Conservation (phyloP, 2,113 vertebrate genomes). For the Pteropus alecto region DNA sequence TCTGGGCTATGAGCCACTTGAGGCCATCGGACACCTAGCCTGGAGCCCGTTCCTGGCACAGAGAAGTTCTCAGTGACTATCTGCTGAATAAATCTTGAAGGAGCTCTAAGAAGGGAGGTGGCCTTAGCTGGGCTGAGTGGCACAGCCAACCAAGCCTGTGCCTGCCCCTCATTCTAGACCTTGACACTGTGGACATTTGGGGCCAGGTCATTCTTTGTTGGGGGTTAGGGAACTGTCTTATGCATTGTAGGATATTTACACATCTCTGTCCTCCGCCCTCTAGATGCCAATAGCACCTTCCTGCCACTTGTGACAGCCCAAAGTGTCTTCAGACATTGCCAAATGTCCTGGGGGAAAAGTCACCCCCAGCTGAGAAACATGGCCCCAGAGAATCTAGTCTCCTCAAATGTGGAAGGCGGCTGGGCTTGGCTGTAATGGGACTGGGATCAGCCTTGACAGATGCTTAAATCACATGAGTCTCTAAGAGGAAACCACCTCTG, state of each 20-base stretch:
- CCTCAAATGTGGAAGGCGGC: background rate
- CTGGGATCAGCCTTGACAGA: background rate
- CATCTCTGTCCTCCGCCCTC: background rate
- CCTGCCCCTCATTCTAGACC: background rate
- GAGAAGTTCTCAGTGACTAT: background rate
- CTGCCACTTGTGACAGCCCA: background rate
- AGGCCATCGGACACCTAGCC: background rate
- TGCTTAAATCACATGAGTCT: background rate
- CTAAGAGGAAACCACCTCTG: background rate
- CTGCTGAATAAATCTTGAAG: fast-evolving
- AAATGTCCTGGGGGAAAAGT: background rate
- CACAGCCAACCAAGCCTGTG: background rate
- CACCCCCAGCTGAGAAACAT: background rate
- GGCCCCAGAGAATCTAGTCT: background rate
- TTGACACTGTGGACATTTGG: background rate
- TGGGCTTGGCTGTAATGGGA: background rate
- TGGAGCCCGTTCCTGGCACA: background rate
- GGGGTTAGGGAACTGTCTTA: background rate
- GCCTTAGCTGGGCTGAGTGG: background rate
- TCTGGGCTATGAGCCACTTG: background rate
- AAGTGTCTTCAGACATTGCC: background rate
- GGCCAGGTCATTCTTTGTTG: background rate
- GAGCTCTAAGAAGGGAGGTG: background rate
- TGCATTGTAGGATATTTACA: background rate
- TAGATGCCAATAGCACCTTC: background rate